phyloP scores from a whole-genome alignment of 2,797 vertebrate genomes.

The Gila robusta region DNA sequence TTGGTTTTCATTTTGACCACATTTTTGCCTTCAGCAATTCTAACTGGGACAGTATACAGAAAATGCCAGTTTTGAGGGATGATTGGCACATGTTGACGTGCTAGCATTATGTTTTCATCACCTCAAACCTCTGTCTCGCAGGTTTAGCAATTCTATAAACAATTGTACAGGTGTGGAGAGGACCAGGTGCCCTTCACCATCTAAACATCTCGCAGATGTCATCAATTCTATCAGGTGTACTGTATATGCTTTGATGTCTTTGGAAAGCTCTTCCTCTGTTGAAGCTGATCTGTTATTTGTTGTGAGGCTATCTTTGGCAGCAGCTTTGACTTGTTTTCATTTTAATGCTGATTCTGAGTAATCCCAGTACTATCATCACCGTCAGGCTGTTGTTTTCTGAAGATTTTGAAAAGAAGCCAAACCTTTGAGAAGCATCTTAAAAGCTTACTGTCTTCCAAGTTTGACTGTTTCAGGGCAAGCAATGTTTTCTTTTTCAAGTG shows the following conservation, averaged over 20 bases:
- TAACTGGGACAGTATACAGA: conserved; percentile 23
- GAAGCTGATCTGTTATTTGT: conserved; percentile 29
- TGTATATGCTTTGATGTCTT: conserved; percentile 40
- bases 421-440: background rate
- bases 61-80: conserved; percentile 54
- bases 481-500: background rate
- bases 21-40: conserved; percentile 41
- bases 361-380: conserved; percentile 20
- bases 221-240: conserved; percentile 44
- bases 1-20: conserved; percentile 42
- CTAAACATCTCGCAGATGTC: conserved; percentile 44
- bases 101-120: conserved; percentile 58
- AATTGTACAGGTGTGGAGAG: conserved; percentile 59
- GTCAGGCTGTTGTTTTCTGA: conserved; percentile 30
- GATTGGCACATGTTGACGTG: conserved; percentile 54
- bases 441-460: background rate
- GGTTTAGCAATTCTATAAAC: conserved; percentile 54
- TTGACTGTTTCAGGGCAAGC: conserved; percentile 24
- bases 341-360: conserved; percentile 24
- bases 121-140: conserved; percentile 39
- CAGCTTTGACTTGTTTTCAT: conserved; percentile 37
- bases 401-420: background rate
- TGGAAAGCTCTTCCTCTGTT: conserved; percentile 23
- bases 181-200: conserved; percentile 52
- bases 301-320: conserved; percentile 33